Evolutionary conservation across 2,888 invertebrate species (phyloP).

Genomic region (Petrolisthes manimaculis): DNA sequence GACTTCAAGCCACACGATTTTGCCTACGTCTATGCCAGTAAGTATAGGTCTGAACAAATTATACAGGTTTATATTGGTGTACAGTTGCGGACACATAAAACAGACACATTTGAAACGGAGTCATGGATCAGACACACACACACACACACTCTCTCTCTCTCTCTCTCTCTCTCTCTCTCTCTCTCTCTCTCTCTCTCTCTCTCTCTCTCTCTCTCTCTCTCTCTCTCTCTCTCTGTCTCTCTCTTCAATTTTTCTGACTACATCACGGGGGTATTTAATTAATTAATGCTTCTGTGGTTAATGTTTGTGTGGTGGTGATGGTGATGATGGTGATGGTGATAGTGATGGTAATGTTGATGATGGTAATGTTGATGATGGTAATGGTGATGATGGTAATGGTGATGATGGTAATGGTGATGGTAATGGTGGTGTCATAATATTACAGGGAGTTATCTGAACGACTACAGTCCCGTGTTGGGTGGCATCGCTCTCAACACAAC

Average conservation of each 20-base stretch:
- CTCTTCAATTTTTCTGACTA: too few species aligned
- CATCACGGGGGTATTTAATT: neutral
- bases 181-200: neutral
- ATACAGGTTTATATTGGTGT: neutral
- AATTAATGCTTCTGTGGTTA: neutral
- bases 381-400: too few species aligned
- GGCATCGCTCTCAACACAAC: constrained; percentile 44
- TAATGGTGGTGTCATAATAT: too few species aligned
- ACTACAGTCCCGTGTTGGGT: constrained; percentile 46
- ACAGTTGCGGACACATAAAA: neutral
- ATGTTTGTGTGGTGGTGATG: too few species aligned
- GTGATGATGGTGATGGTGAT: too few species aligned
- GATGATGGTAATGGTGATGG: too few species aligned
- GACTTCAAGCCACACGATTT: neutral
- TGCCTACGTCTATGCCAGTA: constrained; percentile 39
- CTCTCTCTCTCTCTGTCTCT: neutral
- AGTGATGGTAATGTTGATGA: too few species aligned
- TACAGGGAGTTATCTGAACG: constrained; percentile 43
- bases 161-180: neutral
- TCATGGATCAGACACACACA: neutral
- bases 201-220: neutral
- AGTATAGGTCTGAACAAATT: neutral
- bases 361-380: too few species aligned
- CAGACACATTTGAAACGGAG: neutral
- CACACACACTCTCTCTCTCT: neutral